Evolutionary conservation across 2,113 vertebrate species (phyloP).

Genomic region (Alligator sinensis): DNA sequence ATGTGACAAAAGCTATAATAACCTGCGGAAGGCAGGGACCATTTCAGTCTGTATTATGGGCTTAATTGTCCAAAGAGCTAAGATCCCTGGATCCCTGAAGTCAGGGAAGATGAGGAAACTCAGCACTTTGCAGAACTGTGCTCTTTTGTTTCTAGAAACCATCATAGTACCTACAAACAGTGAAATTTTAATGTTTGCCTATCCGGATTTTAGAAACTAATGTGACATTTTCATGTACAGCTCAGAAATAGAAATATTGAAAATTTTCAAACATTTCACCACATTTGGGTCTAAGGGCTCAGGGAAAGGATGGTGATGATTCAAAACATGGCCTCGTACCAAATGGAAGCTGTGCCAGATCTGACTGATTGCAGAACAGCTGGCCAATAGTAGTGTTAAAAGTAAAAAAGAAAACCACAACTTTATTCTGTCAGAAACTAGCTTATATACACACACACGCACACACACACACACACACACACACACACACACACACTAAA

Average conservation of each 20-base stretch:
- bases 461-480: background rate
- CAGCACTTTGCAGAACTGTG: background rate
- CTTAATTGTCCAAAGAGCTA: background rate
- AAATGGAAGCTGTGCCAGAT: slow-evolving; percentile 15
- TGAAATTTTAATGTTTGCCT: background rate
- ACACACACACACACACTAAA: background rate
- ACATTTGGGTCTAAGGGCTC: background rate
- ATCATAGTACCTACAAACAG: background rate
- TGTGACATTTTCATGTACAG: background rate
- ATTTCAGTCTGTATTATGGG: background rate
- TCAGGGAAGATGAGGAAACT: background rate
- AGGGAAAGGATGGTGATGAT: background rate
- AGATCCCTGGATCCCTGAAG: background rate
- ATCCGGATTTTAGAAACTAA: slow-evolving; percentile 8
- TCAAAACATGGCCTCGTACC: background rate
- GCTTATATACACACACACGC: background rate
- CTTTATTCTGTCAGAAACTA: background rate
- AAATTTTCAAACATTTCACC: background rate
- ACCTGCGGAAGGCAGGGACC: background rate
- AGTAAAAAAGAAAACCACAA: background rate
- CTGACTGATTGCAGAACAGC: background rate
- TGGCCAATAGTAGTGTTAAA: background rate
- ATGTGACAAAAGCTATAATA: background rate
- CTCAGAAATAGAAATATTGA: background rate
- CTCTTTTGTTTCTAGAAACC: background rate